Evolutionary conservation across 2,113 vertebrate species (phyloP).

Genomic region (Thinocorus orbignyianus): DNA sequence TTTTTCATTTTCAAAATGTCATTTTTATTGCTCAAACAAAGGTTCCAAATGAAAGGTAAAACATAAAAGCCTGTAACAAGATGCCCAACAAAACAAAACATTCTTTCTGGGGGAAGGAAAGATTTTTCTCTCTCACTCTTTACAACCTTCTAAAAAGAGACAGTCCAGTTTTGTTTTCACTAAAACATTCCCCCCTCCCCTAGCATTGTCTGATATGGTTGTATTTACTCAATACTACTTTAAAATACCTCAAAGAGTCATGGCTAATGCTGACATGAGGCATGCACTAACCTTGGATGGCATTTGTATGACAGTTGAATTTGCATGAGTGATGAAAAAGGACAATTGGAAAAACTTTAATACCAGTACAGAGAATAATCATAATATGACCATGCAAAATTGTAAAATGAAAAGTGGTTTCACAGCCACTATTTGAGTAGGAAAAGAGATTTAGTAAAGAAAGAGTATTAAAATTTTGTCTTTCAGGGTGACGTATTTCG

Average conservation of each 20-base stretch:
- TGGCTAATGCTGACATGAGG: not conserved
- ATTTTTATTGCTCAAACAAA: not conserved
- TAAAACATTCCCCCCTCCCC: not conserved
- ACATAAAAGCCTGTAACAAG: not conserved
- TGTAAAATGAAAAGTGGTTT: not conserved
- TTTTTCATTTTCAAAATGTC: not conserved
- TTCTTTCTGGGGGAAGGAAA: fast-evolving
- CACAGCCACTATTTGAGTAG: not conserved
- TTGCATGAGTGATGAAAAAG: not conserved
- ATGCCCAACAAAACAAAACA: not conserved
- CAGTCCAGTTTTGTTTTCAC: not conserved
- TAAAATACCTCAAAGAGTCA: not conserved
- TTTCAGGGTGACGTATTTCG: not conserved
- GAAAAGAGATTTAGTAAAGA: not conserved
- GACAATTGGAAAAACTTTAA: not conserved
- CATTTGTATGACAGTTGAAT: not conserved
- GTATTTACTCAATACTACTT: not conserved
- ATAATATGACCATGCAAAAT: not conserved
- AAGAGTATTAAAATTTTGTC: not conserved
- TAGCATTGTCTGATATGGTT: not conserved
- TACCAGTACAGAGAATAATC: not conserved
- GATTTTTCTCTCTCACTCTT: not conserved
- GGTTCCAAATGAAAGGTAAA: not conserved
- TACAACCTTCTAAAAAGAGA: not conserved
- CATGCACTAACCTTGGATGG: not conserved